phyloP scores from a whole-genome alignment of 2,888 invertebrate species.

The Diarsia mendica region DNA sequence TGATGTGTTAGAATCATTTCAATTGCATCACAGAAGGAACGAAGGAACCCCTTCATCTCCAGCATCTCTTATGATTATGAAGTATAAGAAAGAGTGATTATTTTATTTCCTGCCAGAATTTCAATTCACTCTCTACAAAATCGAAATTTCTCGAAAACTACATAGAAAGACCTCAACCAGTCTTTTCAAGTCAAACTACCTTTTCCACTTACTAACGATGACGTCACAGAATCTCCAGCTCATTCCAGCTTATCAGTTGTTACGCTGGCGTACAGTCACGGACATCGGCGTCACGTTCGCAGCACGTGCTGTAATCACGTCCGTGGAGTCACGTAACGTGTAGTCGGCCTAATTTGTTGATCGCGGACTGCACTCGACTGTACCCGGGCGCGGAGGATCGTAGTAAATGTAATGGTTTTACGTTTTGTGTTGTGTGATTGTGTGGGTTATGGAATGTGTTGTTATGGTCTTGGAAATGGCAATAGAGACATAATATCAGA shows the following conservation, averaged over 20 bases:
- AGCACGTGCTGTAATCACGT: slow-evolving; percentile 82
- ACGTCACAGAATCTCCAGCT: slow-evolving; percentile 41
- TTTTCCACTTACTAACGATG: slow-evolving; percentile 15
- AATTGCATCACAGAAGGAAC: too few relatives aligned
- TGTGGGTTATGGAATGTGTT: slow-evolving; percentile 12
- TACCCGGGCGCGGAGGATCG: slow-evolving; percentile 32
- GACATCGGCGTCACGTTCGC: slow-evolving; percentile 80
- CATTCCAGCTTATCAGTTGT: slow-evolving; percentile 59
- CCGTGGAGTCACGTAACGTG: slow-evolving; percentile 72
- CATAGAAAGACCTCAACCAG: too few relatives aligned
- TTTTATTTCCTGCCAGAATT: too few relatives aligned
- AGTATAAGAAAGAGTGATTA: not conserved
- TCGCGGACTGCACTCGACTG: slow-evolving; percentile 52
- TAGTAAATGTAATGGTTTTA: slow-evolving; percentile 41
- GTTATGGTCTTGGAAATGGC: not conserved
- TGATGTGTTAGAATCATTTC: too few relatives aligned
- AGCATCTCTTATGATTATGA: not conserved
- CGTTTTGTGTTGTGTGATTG: slow-evolving; percentile 13
- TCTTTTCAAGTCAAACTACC: not conserved
- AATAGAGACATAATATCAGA: not conserved
- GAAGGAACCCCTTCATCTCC: too few relatives aligned
- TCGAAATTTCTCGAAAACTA: too few relatives aligned
- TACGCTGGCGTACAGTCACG: slow-evolving; percentile 70
- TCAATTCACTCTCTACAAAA: too few relatives aligned
- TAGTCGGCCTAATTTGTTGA: slow-evolving; percentile 75